Conservation (phyloP, 2,888 invertebrate species). For the Molanna angustata region DNA sequence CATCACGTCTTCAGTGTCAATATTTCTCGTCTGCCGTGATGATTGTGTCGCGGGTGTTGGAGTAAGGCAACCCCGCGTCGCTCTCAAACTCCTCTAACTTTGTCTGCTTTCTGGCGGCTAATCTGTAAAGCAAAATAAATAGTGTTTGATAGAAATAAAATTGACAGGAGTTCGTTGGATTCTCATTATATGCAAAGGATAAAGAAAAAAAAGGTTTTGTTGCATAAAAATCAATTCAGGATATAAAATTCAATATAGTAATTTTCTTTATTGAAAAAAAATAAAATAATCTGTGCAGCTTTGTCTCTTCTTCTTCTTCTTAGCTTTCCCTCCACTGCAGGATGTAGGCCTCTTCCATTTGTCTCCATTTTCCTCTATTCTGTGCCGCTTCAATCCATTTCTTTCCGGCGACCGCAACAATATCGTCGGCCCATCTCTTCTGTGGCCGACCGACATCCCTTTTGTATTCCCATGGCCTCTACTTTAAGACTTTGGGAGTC, state of each 20-base stretch:
- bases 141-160: not conserved
- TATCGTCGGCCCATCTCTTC: too few species aligned
- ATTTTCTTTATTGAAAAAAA: not conserved
- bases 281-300: too few species aligned
- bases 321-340: too few species aligned
- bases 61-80: conserved; percentile 40
- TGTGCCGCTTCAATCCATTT: too few species aligned
- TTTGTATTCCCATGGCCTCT: too few species aligned
- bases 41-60: conserved; percentile 41
- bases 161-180: not conserved
- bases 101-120: conserved; percentile 40
- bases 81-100: conserved; percentile 46
- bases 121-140: not conserved
- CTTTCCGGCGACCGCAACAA: too few species aligned
- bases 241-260: not conserved
- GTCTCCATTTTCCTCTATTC: too few species aligned
- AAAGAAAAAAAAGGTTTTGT: not conserved
- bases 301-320: too few species aligned
- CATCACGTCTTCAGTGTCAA: too few species aligned
- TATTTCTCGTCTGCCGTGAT: conserved; percentile 37
- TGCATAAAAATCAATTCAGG: not conserved
- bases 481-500: too few species aligned
- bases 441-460: too few species aligned
- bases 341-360: too few species aligned
- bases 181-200: not conserved